phyloP scores from a whole-genome alignment of 2,797 vertebrate genomes.

The Melanotaenia boesemani region DNA sequence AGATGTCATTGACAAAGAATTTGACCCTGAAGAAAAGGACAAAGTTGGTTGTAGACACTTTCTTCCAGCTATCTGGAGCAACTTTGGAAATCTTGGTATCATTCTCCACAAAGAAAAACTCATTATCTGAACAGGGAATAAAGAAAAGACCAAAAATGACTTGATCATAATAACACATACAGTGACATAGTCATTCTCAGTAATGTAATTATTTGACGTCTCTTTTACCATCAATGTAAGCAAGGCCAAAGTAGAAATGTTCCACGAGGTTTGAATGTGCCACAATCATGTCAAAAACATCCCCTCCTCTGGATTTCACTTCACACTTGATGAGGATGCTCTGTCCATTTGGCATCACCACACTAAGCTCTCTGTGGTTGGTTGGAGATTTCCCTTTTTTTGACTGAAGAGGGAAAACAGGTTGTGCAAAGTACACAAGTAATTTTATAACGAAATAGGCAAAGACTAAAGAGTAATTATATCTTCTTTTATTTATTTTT shows the following conservation, averaged over 20 bases:
- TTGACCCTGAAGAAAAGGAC: slow-evolving; percentile 90
- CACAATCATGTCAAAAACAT: slow-evolving; percentile 88
- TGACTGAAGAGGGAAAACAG: slow-evolving; percentile 68
- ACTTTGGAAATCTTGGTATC: slow-evolving; percentile 91
- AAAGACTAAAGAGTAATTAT: neutral
- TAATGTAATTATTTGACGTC: neutral
- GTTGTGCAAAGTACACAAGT: neutral
- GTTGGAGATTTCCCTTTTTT: slow-evolving; percentile 88
- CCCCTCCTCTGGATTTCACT: slow-evolving; percentile 85
- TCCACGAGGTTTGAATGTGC: slow-evolving; percentile 88
- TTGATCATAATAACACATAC: neutral
- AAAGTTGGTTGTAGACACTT: slow-evolving; percentile 84
- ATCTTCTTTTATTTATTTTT: neutral
- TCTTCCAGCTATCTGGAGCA: slow-evolving; percentile 90
- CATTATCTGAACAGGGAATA: slow-evolving; percentile 82
- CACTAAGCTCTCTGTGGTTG: slow-evolving; percentile 87
- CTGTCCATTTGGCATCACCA: slow-evolving; percentile 90
- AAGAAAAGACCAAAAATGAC: slow-evolving; percentile 3
- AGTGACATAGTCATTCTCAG: neutral
- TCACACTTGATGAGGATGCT: slow-evolving; percentile 91
- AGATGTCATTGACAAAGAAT: slow-evolving; percentile 88
- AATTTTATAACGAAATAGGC: neutral
- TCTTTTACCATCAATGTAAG: slow-evolving; percentile 87
- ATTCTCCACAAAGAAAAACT: slow-evolving; percentile 92
- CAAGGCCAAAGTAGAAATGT: slow-evolving; percentile 92